Evolutionary conservation across 2,113 vertebrate species (phyloP).

Genomic region (Rhineura floridana): DNA sequence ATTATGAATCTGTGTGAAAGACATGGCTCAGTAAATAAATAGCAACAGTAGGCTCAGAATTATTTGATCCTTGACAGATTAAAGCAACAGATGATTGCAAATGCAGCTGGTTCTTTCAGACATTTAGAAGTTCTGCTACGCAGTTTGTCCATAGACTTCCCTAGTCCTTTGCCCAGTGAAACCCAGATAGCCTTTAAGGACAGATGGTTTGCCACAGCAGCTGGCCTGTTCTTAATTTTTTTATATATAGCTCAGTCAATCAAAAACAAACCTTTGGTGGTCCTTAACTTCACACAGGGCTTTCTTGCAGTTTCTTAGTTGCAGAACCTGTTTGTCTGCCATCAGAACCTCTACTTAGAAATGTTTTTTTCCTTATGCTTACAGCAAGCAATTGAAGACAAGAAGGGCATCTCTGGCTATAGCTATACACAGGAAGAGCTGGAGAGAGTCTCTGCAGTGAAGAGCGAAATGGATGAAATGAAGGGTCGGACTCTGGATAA

Average conservation of each 20-base stretch:
- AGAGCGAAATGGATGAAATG: slow-evolving; percentile 94
- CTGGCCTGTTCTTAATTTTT: slow-evolving; percentile 2
- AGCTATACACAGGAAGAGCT: slow-evolving; percentile 94
- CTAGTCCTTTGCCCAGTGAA: neutral
- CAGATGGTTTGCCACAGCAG: neutral
- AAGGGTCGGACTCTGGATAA: slow-evolving; percentile 91
- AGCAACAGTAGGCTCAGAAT: neutral
- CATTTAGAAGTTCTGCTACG: neutral
- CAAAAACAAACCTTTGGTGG: slow-evolving; percentile 14
- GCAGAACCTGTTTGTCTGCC: slow-evolving; percentile 20
- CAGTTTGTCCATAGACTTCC: neutral
- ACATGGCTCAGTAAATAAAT: neutral
- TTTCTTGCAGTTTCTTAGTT: slow-evolving; percentile 26
- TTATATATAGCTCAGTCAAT: neutral
- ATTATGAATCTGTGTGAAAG: neutral
- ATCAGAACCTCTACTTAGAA: neutral
- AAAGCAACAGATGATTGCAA: neutral
- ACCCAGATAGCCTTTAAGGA: neutral
- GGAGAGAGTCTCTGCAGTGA: slow-evolving; percentile 91
- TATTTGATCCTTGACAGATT: neutral
- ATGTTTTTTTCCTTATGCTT: slow-evolving; percentile 50
- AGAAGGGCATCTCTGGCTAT: slow-evolving; percentile 92
- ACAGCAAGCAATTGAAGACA: slow-evolving; percentile 89
- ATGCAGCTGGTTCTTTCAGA: neutral
- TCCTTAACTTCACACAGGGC: slow-evolving; percentile 22